Evolutionary conservation across 2,113 vertebrate species (phyloP), one percentile per base, ranked within the genome.

Genomic region (Recurvirostra avosetta): DNA sequence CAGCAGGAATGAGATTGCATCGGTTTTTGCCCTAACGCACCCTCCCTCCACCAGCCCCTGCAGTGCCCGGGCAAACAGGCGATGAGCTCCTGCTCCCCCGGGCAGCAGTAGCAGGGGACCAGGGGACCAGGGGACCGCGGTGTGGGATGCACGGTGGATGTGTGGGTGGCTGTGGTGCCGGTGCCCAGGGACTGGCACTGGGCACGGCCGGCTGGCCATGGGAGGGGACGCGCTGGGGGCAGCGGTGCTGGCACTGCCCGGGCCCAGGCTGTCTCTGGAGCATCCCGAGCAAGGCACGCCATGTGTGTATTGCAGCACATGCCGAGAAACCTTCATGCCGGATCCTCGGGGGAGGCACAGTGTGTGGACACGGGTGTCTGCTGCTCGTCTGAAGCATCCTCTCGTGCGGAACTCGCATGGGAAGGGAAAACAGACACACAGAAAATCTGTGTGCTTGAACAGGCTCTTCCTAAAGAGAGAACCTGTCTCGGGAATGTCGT

Each of bases 231-330:
- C 0, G 0, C 30, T 5, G n/a, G 16, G 32, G 63, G 8, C 73
- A 16, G 80, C 0, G 3, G 8, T 8, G 40, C n/a, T 49, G 21
- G 75, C 41, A 27, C 72, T 50, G 50, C 59, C 19, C 2, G 23
- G n/a, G n/a, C 29, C 43, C 4, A 0, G 17, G 47, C 74, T 76
- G 32, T 8, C 58, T 30, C 80, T 30, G 45, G 45, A 45, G 90
- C n/a, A 19, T 8, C 70, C 91, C 5, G 21, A 8, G 84, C 50
- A 2, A 17, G 86, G 86, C 32, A 43, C 1, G 5, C 20, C 17
- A 0, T 0, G 1, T 20, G 58, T 12, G 41, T 30, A 1, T 7
- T 8, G 2, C 29, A 2, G 32, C 22, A 8, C 16, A 4, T 20
- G 4, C 45, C 12, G 38, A 26, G 32, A n/a, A 49, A 9, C 70